Conservation (phyloP, 2,888 invertebrate species). For the Strigamia maritima region DNA sequence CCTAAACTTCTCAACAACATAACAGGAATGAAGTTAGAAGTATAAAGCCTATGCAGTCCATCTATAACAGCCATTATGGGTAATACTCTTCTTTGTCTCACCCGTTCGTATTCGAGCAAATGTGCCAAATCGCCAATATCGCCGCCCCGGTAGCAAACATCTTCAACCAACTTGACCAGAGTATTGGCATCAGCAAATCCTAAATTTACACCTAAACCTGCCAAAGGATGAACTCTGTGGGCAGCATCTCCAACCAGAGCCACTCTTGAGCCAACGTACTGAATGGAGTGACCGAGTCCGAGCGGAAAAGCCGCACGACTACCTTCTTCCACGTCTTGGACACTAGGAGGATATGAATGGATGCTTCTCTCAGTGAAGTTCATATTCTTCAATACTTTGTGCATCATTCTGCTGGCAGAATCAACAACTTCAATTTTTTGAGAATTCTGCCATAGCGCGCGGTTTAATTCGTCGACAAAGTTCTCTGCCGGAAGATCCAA, state of each 20-base stretch:
- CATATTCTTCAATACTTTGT: background rate
- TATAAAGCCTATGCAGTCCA: conserved; percentile 78
- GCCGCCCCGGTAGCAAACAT: conserved; percentile 69
- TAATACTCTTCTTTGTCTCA: conserved; percentile 78
- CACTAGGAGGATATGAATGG: conserved; percentile 68
- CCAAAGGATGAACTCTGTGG: conserved; percentile 85
- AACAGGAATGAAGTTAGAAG: conserved; percentile 61
- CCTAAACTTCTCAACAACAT: conserved; percentile 79
- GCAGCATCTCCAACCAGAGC: conserved; percentile 75
- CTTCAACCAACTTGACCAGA: conserved; percentile 67
- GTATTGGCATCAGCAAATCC: conserved; percentile 88
- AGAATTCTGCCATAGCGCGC: conserved; percentile 60
- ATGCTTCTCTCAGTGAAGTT: background rate
- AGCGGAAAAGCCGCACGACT: conserved; percentile 88
- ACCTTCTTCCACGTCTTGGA: conserved; percentile 58
- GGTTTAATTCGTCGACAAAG: conserved; percentile 84
- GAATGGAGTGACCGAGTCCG: conserved; percentile 82
- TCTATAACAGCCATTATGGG: conserved; percentile 85
- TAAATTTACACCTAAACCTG: conserved; percentile 96
- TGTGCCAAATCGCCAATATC: conserved; percentile 66
- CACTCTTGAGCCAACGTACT: conserved; percentile 76
- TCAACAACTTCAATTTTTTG: background rate
- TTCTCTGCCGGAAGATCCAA: conserved; percentile 67
- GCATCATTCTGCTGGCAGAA: background rate
- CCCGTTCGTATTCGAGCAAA: conserved; percentile 77